phyloP scores from a whole-genome alignment of 1,140 invertebrate species.

The Drosophila parvula region DNA sequence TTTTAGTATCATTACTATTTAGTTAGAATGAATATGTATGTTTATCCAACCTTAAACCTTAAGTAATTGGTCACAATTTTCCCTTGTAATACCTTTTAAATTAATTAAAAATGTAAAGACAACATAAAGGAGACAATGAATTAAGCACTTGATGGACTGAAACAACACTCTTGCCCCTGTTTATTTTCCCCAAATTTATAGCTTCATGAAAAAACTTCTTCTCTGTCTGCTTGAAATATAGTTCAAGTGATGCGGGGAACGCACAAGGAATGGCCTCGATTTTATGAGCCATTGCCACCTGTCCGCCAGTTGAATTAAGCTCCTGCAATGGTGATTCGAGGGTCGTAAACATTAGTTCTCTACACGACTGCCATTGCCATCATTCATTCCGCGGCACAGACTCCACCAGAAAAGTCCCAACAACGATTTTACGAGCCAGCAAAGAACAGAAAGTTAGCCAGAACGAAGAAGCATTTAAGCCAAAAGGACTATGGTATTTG shows the following conservation, averaged over 20 bases:
- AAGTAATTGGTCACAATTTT: not conserved
- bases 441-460: constrained; percentile 48
- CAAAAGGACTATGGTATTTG: constrained; percentile 57
- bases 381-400: constrained; percentile 22
- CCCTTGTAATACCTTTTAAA: not conserved
- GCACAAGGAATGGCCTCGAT: constrained; percentile 13
- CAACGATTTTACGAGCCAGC: constrained; percentile 37
- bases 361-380: constrained; percentile 19
- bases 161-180: not conserved
- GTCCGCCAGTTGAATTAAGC: constrained; percentile 33
- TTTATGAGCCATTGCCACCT: constrained; percentile 39
- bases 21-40: no score
- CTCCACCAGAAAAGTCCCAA: constrained; percentile 8
- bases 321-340: constrained; percentile 21
- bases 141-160: not conserved
- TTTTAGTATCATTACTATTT: no score
- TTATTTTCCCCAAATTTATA: not conserved
- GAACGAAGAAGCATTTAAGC: constrained; percentile 59
- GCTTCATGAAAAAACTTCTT: not conserved
- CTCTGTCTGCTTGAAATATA: not conserved
- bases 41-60: no score
- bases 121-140: not conserved
- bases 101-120: not conserved
- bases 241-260: not conserved
- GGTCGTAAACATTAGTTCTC: constrained; percentile 32